Evolutionary conservation across 2,888 invertebrate genomes (phyloP), one percentile per base, ranked within the genome.

Genomic region (Anoplius nigerrimus): DNA sequence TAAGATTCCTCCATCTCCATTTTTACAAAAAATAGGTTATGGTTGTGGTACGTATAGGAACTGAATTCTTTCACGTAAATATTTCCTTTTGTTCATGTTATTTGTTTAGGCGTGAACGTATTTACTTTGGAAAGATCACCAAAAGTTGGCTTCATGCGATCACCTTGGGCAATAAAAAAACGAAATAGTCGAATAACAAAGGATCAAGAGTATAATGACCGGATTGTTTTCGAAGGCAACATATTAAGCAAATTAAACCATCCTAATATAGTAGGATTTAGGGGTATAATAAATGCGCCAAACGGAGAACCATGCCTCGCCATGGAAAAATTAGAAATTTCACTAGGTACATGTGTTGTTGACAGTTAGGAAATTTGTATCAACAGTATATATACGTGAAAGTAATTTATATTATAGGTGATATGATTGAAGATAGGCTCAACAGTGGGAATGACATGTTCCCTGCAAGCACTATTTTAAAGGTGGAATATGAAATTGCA

Each of bases 91-190:
- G 46, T 34, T 18, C 18, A 15, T 58, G 60, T 51, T 54, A 11
- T 48, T 60, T 16, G 51, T 21, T 6, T 69, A 94, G 95, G 96
- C 62, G 93, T 96, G 15, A 92, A 92, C 75, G 95, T 96, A 0
- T 95, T 94, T 89, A 93, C 94, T 75, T 86, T 96, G 71, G 91
- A 94, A 64, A 90, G 96, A 72, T 94, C 94, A 0, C 95, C 95
- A 0, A 90, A 91, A 76, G 91, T 91, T 0, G 93, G 94, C 6
- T 91, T 92, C 77, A 88, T 91, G 0, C 91, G 93, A n/a, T 96
- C 96, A 0, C 96, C 96, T 0, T 96, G 96, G 96, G 96, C 96
- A 0, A 90, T 97, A 0, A 97, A 97, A 85, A 93, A 94, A 88
- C 85, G 95, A 0, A 92, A 91, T 75, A 91, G 90, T 18, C 90